These are phyloP conservation scores for Polydesmus complanatus DNA, from an alignment of 2,888 invertebrate species.

Conservation along the genomic window DNA sequence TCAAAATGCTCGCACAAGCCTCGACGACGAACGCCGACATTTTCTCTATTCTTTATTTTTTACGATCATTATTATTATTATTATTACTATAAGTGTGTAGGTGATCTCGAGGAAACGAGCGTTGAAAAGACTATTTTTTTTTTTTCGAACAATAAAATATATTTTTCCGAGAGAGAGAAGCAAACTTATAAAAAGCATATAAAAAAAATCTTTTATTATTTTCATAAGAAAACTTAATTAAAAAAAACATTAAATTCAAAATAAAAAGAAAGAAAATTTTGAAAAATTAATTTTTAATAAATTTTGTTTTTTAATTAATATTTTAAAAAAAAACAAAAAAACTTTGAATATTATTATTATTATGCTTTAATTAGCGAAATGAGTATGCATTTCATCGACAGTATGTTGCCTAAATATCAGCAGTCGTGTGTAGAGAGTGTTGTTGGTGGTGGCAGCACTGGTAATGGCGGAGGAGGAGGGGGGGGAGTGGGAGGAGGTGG, in stretches of 20 bases:
- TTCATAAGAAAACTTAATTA: not conserved
- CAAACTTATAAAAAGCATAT: not conserved
- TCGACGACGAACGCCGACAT: not conserved
- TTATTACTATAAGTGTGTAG: no score
- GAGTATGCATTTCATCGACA: conserved; percentile 96
- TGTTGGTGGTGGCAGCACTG: conserved; percentile 3
- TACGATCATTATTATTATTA: not conserved
- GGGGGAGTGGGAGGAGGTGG: conserved; percentile 21
- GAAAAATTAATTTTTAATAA: conserved; percentile 24
- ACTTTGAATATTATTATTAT: not conserved
- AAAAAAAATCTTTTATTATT: not conserved
- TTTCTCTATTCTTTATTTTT: not conserved
- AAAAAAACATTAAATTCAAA: not conserved
- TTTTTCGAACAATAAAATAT: not conserved
- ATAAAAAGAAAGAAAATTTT: conserved; percentile 17
- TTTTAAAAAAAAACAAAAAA: not conserved
- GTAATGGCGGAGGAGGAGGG: conserved; percentile 28
- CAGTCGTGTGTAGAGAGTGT: conserved; percentile 23
- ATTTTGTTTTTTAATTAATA: not conserved
- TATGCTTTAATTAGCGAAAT: conserved; percentile 39
- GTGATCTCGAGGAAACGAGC: no score
- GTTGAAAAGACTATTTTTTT: no score
- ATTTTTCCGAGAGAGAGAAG: not conserved
- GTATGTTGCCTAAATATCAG: conserved; percentile 92
- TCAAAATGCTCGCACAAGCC: not conserved